Conservation (phyloP, 2,888 invertebrate species). For the Erebia aethiops region DNA sequence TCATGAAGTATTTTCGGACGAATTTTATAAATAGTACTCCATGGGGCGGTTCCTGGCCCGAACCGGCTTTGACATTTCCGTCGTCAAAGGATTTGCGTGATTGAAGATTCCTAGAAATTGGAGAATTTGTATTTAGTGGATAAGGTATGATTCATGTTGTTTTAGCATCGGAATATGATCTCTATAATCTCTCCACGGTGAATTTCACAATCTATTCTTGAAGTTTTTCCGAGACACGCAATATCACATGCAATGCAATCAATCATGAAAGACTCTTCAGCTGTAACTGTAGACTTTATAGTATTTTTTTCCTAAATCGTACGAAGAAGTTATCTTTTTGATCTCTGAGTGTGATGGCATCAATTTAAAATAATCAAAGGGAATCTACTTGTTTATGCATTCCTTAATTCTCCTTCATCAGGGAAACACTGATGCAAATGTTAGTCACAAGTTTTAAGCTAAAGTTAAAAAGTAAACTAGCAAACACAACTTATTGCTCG, state of each 20-base stretch:
- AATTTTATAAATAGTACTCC: not conserved
- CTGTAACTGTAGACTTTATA: no score
- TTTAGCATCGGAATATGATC: no score
- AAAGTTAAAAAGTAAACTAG: slow-evolving; percentile 1
- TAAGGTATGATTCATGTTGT: no score
- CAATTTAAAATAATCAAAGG: not conserved
- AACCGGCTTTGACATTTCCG: not conserved
- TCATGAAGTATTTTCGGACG: slow-evolving; percentile 2
- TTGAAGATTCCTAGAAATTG: not conserved
- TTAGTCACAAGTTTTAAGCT: not conserved
- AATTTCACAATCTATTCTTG: no score
- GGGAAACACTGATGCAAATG: not conserved
- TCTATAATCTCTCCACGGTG: no score
- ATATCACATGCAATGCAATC: no score
- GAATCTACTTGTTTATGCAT: not conserved
- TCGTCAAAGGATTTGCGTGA: not conserved
- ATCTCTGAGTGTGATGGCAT: no score
- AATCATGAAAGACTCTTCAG: no score
- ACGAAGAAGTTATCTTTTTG: no score
- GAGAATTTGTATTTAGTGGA: not conserved
- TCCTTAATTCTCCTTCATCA: not conserved
- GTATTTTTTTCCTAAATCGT: no score
- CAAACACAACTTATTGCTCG: slow-evolving; percentile 4
- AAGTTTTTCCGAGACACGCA: no score
- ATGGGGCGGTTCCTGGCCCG: no score